A percentile compares a stretch with the other conserved stretches of the same genome.
Evolutionary conservation across 1,140 invertebrate species (phyloP).

Genomic region (Brachionus koreanus): DNA sequence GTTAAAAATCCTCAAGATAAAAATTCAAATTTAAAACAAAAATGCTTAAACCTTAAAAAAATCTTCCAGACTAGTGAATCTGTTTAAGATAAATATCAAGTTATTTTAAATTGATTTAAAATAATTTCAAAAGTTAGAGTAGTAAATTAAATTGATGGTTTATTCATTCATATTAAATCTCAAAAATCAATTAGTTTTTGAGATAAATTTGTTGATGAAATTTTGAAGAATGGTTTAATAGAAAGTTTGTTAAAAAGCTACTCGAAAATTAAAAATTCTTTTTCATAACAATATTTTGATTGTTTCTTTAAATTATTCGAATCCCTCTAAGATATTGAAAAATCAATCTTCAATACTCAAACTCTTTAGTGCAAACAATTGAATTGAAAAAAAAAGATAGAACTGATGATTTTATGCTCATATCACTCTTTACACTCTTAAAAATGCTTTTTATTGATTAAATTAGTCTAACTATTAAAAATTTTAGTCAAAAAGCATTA

Average conservation of each 20-base stretch:
- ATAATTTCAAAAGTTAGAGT: neutral
- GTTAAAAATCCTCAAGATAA: neutral
- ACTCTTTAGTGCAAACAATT: neutral
- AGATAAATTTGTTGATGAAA: neutral
- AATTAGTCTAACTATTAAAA: neutral
- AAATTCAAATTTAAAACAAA: neutral
- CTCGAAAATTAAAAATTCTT: neutral
- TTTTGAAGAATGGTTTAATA: neutral
- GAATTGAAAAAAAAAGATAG: neutral
- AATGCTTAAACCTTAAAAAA: neutral
- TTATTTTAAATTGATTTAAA: too few relatives aligned
- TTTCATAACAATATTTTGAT: neutral
- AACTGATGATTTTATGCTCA: neutral
- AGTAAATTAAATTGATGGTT: neutral
- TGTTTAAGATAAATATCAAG: neutral
- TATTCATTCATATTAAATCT: neutral
- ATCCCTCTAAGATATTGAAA: neutral
- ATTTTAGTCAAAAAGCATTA: constrained; percentile 10
- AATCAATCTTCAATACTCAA: neutral
- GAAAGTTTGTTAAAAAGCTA: neutral
- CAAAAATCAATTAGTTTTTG: neutral
- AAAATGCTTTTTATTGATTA: neutral
- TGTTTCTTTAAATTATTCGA: neutral
- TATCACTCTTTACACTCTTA: neutral
- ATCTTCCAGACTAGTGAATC: neutral